phyloP scores from a whole-genome alignment of 2,113 vertebrate genomes.

The Anolis carolinensis region DNA sequence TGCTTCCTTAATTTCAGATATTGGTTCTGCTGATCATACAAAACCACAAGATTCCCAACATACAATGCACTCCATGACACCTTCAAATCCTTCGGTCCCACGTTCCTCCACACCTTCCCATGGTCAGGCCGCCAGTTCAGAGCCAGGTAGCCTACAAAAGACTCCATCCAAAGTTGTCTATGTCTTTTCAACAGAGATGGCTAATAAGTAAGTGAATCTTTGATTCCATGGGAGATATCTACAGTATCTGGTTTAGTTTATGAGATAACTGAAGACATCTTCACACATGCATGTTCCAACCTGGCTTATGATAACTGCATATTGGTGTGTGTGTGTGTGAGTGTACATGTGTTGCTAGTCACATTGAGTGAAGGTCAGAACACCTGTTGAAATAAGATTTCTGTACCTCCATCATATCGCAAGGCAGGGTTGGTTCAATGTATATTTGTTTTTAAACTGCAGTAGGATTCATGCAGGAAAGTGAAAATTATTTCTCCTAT shows the following conservation, averaged over 20 bases:
- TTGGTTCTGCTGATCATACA: slow-evolving; percentile 91
- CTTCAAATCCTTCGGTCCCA: slow-evolving; percentile 79
- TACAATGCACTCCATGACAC: slow-evolving; percentile 86
- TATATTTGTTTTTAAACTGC: not conserved
- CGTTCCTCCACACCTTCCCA: slow-evolving; percentile 93
- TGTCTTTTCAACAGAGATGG: slow-evolving; percentile 99
- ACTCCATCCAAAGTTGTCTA: slow-evolving; percentile 94
- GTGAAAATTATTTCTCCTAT: not conserved
- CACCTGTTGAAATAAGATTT: not conserved
- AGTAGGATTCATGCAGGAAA: not conserved
- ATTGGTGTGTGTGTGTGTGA: no score
- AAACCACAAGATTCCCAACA: slow-evolving; percentile 90
- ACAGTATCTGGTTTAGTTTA: not conserved
- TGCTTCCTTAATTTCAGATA: slow-evolving; percentile 79
- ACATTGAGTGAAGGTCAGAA: not conserved
- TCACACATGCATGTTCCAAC: slow-evolving; percentile 5
- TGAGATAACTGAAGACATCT: slow-evolving; percentile 22
- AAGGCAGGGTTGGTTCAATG: not conserved
- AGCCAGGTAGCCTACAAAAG: slow-evolving; percentile 88
- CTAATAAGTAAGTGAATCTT: slow-evolving; percentile 91
- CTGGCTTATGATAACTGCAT: not conserved
- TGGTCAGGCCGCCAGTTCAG: slow-evolving; percentile 86
- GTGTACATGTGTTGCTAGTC: not conserved
- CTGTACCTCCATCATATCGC: not conserved
- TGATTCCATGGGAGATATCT: not conserved